Conservation (phyloP, 2,888 invertebrate species). For the Dorcus hopei region DNA sequence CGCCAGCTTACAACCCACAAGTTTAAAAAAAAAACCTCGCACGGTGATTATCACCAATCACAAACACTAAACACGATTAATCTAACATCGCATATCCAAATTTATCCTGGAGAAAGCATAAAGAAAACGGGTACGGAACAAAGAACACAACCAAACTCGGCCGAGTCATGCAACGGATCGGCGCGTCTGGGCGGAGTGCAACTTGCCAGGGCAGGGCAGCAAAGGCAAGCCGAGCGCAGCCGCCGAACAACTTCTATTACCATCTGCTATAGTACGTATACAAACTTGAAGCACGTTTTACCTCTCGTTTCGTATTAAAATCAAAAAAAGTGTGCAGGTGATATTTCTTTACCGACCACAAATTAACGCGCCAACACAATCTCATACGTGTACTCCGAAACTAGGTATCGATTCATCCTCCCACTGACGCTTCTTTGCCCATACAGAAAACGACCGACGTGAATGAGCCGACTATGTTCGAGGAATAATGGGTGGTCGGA, state of each 20-base stretch:
- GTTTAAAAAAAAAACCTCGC: neutral
- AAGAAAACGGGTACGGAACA: constrained; percentile 34
- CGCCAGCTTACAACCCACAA: neutral
- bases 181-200: constrained; percentile 41
- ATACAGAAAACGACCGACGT: constrained; percentile 15
- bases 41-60: constrained; percentile 7
- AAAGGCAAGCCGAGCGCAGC: constrained; percentile 30
- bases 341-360: too few species aligned
- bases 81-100: neutral
- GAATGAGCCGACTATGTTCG: constrained; percentile 24
- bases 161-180: constrained; percentile 32
- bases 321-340: too few species aligned
- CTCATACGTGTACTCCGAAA: too few species aligned
- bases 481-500: constrained; percentile 29
- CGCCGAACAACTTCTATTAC: constrained; percentile 27
- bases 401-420: too few species aligned
- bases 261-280: constrained; percentile 7
- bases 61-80: constrained; percentile 2
- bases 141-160: constrained; percentile 33
- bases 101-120: constrained; percentile 19
- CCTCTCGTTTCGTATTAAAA: neutral
- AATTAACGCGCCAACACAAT: too few species aligned
- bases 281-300: constrained; percentile 6
- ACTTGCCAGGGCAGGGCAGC: constrained; percentile 39
- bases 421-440: too few species aligned